Conservation (phyloP, 2,113 vertebrate genomes). For the Centropus bengalensis region DNA sequence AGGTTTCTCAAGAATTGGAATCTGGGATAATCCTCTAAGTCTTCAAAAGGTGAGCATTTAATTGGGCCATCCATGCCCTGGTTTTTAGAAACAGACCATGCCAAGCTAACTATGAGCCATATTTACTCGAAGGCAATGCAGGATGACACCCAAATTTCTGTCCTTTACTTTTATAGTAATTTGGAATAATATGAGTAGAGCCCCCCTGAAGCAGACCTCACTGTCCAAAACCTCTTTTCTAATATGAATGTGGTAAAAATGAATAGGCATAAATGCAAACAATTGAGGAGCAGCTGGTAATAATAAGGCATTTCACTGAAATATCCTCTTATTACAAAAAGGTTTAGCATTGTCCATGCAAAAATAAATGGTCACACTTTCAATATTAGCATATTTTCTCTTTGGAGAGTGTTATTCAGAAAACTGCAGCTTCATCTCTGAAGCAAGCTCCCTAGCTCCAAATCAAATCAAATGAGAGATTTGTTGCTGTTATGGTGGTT, state of each 20-base stretch:
- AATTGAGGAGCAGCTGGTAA: not conserved
- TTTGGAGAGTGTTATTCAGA: not conserved
- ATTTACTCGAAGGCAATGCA: not conserved
- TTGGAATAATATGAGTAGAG: not conserved
- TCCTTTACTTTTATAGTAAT: not conserved
- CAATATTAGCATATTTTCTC: not conserved
- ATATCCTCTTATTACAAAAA: not conserved
- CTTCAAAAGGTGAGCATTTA: slow-evolving; percentile 6
- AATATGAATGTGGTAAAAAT: not conserved
- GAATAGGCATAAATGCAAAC: not conserved
- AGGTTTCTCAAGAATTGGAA: not conserved
- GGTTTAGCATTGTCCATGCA: not conserved
- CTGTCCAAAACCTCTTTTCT: not conserved
- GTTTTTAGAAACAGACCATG: not conserved
- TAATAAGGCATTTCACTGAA: not conserved
- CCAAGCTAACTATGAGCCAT: not conserved
- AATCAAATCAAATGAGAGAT: not conserved
- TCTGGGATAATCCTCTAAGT: not conserved
- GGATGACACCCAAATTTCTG: not conserved
- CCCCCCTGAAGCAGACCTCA: not conserved
- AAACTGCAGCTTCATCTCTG: not conserved
- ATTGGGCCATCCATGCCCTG: not conserved
- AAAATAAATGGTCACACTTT: not conserved
- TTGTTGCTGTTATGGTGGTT: not conserved
- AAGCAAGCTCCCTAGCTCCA: not conserved